A percentile compares a stretch with the other conserved stretches of the same genome.
Conservation (phyloP, 2,113 vertebrate species). For the Phyllostomus hastatus region DNA sequence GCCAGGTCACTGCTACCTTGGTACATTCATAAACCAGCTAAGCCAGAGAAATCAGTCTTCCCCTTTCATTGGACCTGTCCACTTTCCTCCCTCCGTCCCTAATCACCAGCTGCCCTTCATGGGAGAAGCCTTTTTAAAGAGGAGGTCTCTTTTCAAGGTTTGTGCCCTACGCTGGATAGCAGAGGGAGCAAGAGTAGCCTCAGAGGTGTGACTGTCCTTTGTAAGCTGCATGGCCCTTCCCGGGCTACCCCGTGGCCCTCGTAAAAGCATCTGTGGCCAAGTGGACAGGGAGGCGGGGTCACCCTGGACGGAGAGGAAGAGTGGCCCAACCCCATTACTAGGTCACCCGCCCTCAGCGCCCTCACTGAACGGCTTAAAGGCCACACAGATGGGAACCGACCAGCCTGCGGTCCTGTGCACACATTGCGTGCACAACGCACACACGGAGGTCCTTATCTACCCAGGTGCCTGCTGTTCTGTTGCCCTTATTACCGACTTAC, state of each 20-base stretch:
- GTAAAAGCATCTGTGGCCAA: not conserved
- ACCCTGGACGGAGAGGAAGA: not conserved
- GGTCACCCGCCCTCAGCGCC: not conserved
- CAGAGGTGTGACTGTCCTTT: not conserved
- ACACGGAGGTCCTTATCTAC: not conserved
- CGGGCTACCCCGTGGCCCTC: not conserved
- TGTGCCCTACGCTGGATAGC: not conserved
- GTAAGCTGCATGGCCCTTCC: not conserved
- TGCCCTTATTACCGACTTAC: not conserved
- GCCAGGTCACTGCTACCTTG: not conserved
- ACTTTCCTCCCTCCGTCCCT: not conserved
- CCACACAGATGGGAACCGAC: not conserved
- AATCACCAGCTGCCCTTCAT: not conserved
- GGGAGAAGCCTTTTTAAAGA: conserved; percentile 22
- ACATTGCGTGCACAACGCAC: not conserved
- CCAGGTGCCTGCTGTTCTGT: not conserved
- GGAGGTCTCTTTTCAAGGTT: conserved; percentile 15
- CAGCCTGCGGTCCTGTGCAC: too few relatives aligned
- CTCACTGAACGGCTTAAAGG: not conserved
- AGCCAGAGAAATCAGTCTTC: not conserved
- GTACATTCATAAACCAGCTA: conserved; percentile 5
- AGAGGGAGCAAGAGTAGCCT: not conserved
- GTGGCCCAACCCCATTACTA: not conserved
- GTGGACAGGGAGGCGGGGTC: not conserved
- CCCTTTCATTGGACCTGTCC: conserved; percentile 7